Conservation (phyloP, 2,888 invertebrate species). For the Mimachlamys varia region DNA sequence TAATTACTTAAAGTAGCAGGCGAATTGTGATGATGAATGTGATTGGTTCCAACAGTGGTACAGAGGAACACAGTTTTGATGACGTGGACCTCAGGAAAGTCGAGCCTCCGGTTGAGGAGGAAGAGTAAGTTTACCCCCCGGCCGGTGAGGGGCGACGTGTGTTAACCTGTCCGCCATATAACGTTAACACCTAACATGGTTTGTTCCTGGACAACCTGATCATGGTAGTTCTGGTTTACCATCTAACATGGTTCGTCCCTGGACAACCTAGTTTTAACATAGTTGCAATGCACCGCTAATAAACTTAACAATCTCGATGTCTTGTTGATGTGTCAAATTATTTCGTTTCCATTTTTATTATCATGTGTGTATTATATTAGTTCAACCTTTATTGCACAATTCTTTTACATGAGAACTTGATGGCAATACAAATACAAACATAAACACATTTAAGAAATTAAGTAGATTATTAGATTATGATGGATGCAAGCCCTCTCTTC, state of each 20-base stretch:
- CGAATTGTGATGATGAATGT: background rate
- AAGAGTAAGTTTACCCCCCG: background rate
- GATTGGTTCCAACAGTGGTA: conserved; percentile 18
- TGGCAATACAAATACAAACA: too few species aligned
- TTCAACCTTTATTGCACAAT: too few species aligned
- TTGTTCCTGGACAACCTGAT: background rate
- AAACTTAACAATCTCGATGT: background rate
- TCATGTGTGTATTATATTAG: too few species aligned
- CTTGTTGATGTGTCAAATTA: background rate
- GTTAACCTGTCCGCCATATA: background rate
- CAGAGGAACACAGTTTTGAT: conserved; percentile 26
- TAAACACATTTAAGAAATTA: too few species aligned
- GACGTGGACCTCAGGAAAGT: conserved; percentile 23
- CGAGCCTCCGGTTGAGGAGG: background rate
- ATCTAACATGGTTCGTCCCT: background rate
- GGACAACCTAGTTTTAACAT: background rate
- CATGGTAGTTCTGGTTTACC: background rate
- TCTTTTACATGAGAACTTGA: too few species aligned
- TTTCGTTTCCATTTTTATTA: background rate
- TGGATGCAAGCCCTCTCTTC: too few species aligned
- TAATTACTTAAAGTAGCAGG: too few species aligned
- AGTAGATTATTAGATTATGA: too few species aligned
- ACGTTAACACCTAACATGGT: background rate
- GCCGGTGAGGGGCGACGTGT: background rate
- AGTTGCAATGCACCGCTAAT: background rate